Base-by-base conservation (phyloP, 2,888 invertebrate genomes). In the Sminthurinus aureus region DNA sequence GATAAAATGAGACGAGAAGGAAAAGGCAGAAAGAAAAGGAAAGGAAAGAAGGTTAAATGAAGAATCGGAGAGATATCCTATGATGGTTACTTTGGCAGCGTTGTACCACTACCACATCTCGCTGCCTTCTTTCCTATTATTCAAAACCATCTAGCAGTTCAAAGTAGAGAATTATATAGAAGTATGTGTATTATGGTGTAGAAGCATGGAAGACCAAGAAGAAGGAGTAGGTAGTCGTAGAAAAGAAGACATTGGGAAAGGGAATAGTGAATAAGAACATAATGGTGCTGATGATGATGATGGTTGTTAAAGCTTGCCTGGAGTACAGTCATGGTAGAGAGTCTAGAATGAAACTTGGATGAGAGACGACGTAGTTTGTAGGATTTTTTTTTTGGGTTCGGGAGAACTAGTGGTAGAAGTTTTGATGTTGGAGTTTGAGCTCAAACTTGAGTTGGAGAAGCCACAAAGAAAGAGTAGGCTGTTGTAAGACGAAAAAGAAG, bases 281-380 rank as follows among this genome's bases (percentile, higher is more conserved):
- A 38, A 38, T 38, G 38, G 6, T 38, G 38, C 1, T 38, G 38
- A 38, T 38, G 38, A 38, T 38, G 71, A 24, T 71, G 71, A 71
- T 71, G 71, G 71, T 71, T 71, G 71, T 71, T 71, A 71, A 24
- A 24, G 71, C 71, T 71, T 71, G 71, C 22, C 71, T 71, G 71
- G 71, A 71, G 71, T 71, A 26, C 26, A 71, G 71, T 71, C 22
- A 71, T 71, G 24, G 71, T 24, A 24, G 24, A 69, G 20, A 50
- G 38, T n/a, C n/a, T n/a, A n/a, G n/a, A n/a, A n/a, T 22, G 26
- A 71, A 71, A 71, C 22, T 20, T 75, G 38, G 51, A 69, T n/a
- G 69, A 79, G 69, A 50, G 79, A 79, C 26, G 71, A 71, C 13
- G 71, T 71, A 71, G 71, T n/a, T 69, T 22, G 69, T 69, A 22